A percentile compares a stretch with the other conserved stretches of the same genome.
Evolutionary conservation across 1,140 invertebrate genomes (phyloP).

Genomic region (Halyomorpha halys): DNA sequence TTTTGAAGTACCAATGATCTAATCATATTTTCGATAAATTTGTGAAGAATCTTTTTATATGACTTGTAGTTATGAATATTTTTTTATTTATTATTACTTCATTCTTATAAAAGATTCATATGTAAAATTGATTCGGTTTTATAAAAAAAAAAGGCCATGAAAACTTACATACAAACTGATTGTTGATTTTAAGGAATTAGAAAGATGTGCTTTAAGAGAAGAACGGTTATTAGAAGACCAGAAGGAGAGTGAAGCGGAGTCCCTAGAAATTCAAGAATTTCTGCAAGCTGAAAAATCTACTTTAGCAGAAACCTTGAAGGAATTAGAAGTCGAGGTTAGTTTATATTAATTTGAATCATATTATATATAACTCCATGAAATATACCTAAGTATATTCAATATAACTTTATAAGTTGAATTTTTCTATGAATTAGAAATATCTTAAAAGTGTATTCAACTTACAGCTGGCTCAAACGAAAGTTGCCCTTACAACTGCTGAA

Average conservation of each 20-base stretch:
- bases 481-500: slow-evolving; percentile 41
- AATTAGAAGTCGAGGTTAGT: slow-evolving; percentile 55
- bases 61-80: too few relatives aligned
- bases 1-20: too few relatives aligned
- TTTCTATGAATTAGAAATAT: not conserved
- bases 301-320: slow-evolving; percentile 58
- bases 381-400: not conserved
- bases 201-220: slow-evolving; percentile 53
- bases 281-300: slow-evolving; percentile 63
- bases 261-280: slow-evolving; percentile 63
- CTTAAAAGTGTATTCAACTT: not conserved
- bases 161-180: too few relatives aligned
- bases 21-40: too few relatives aligned
- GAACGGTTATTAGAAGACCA: slow-evolving; percentile 56
- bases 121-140: too few relatives aligned
- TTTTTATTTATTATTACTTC: too few relatives aligned
- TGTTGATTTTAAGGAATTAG: slow-evolving; percentile 45
- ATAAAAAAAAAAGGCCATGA: too few relatives aligned
- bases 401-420: not conserved
- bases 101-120: too few relatives aligned
- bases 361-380: not conserved
- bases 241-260: slow-evolving; percentile 56
- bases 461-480: slow-evolving; percentile 38
- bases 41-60: too few relatives aligned
- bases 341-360: not conserved